Evolutionary conservation across 2,113 vertebrate genomes (phyloP), one percentile per base, ranked within the genome.

Genomic region (Oncorhynchus keta): DNA sequence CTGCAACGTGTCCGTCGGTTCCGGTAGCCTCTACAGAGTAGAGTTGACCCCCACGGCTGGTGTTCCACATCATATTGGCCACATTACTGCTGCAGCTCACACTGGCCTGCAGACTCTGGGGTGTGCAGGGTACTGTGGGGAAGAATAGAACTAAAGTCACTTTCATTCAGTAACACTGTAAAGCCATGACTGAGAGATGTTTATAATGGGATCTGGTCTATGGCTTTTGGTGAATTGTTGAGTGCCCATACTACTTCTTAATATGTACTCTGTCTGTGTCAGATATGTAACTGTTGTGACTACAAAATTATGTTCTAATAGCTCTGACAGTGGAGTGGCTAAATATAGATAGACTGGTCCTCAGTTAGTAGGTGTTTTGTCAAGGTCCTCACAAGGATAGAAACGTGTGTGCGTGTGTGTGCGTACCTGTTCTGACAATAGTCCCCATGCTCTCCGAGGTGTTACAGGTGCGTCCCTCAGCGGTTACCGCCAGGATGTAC

Each of bases 401-500:
- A 18, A 51, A 11, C 35, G 62, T 18, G 3, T 8, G n/a, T 64
- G 70, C 49, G 18, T 14, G 71, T 51, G 18, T 11, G 18, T 8
- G 14, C 68, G 4, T 82, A 94, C 94, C 93, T 82, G 93, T 93
- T 70, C 86, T 85, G 64, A 90, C 71, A 6, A 92, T 71, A 5
- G 24, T 1, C 14, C 79, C 68, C 1, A 48, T 2, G 24, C 90
- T 94, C 81, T 92, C 81, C 4, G 91, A 89, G 82, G 93, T 93
- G 86, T 92, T 93, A 82, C 94, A 94, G 39, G 76, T 89, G 16
- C 68, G 75, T 24, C 94, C 93, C 76, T 90, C 90, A 2, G 93
- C 90, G 35, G 75, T 85, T 45, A 95, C 85, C 0, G 83, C 83
- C 71, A 94, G 61, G 0, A 70, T 71, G 73, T 91, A 94, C 55